Evolutionary conservation across 2,113 vertebrate genomes (phyloP).

Genomic region (Mustela nigripes): DNA sequence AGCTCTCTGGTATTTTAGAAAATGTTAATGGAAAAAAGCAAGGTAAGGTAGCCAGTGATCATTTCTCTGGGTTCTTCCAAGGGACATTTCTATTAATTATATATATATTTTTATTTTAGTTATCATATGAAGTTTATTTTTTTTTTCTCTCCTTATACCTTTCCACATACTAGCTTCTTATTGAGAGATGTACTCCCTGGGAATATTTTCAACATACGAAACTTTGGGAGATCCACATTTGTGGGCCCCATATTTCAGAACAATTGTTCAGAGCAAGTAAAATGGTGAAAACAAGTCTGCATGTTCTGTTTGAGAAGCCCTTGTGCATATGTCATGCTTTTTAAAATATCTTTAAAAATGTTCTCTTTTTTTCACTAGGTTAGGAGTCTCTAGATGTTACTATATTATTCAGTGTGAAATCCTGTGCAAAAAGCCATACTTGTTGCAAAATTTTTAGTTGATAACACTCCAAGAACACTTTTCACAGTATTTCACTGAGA

Average conservation of each 20-base stretch:
- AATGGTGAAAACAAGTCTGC: slow-evolving; percentile 79
- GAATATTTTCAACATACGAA: not conserved
- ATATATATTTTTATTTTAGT: slow-evolving; percentile 65
- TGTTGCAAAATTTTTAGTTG: slow-evolving; percentile 86
- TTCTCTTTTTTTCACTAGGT: slow-evolving; percentile 83
- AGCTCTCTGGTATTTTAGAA: slow-evolving; percentile 78
- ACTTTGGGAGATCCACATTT: slow-evolving; percentile 27
- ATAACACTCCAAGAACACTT: slow-evolving; percentile 86
- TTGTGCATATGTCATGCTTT: slow-evolving; percentile 84
- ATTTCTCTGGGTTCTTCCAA: slow-evolving; percentile 45
- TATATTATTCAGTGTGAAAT: slow-evolving; percentile 89
- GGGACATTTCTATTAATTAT: slow-evolving; percentile 44
- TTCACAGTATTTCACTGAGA: slow-evolving; percentile 85
- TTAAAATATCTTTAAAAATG: slow-evolving; percentile 82
- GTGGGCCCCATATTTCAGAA: slow-evolving; percentile 60
- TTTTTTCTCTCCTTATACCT: slow-evolving; percentile 39
- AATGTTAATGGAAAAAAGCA: slow-evolving; percentile 78
- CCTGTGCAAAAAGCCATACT: slow-evolving; percentile 85
- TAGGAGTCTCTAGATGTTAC: slow-evolving; percentile 89
- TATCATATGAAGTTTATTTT: slow-evolving; percentile 59
- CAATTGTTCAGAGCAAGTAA: slow-evolving; percentile 78
- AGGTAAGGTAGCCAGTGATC: slow-evolving; percentile 83
- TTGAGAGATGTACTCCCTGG: slow-evolving; percentile 59
- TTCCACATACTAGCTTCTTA: slow-evolving; percentile 63
- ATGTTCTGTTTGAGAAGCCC: slow-evolving; percentile 85